Evolutionary conservation across 1,140 invertebrate genomes (phyloP), one percentile per base, ranked within the genome.

Genomic region (Leptoteleia sp.): DNA sequence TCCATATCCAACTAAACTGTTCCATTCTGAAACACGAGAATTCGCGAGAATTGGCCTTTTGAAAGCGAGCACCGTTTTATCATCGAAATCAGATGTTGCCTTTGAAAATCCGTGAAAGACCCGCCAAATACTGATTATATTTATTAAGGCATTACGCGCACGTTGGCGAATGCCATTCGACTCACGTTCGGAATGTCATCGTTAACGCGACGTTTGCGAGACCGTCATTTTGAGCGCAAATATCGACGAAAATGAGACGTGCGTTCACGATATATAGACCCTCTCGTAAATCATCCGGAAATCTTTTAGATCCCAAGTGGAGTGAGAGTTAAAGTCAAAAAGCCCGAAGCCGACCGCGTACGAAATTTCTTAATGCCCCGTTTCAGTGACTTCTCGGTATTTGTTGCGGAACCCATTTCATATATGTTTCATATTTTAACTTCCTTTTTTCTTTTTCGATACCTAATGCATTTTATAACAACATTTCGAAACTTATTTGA

Each of bases 131-230:
- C 22, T 3, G 22, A 25, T 25, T 25, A 73, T 57, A 73, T 64
- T 73, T 73, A 73, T 73, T 57, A 57, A 33, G 33, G 29, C 45
- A 33, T 43, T 40, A 65, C 43, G 27, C 37, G 61, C 65, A 52
- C 17, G 38, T 37, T 33, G 45, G 8, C 37, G 33, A 40, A 37
- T n/a, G 55, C 35, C 17, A 76, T 76, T 76, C 71, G 29, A 54
- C 61, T 76, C 72, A 68, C 72, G 72, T 76, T 76, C 48, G 6
- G 19, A 70, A 76, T 70, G 73, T 70, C 73, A 70, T 70, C 64
- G 73, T 76, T 70, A 76, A 76, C 73, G 33, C 47, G 62, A 76
- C 73, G 57, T 70, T 68, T 76, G 64, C 64, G 73, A 64, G 62
- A 64, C 50, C 27, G 57, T 64, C 73, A 67, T 70, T 76, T 70